Evolutionary conservation across 2,888 invertebrate species (phyloP), one percentile per base, ranked within the genome.

Genomic region (Tromatobia lineatoria): DNA sequence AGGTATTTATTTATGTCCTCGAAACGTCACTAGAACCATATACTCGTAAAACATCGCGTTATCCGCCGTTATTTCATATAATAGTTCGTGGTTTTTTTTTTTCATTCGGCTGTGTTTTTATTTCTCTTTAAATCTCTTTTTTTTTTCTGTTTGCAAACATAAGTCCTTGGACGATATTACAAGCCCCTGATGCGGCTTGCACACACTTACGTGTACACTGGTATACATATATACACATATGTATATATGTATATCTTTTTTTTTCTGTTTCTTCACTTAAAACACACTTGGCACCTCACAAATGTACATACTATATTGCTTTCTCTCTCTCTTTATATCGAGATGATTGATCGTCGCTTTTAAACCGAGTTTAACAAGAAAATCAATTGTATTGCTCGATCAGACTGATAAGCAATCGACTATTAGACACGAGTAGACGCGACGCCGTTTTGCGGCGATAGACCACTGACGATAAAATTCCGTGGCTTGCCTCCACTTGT

Each of bases 141-240:
- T 59, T 54, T 38, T 73, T 61, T 82, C 66, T 82, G 79, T 81
- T 83, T 86, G 84, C 84, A 88, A 87, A 86, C 86, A 85, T 86
- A 85, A 87, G 87, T 87, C 87, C 86, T 84, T 85, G 80, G 80
- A 86, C 83, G 78, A 57, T 85, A 87, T 85, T 85, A 88, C 88
- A 88, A 90, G 88, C 88, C 88, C 84, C 80, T 87, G 80, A 82
- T 88, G 88, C 87, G 89, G 88, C 91, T 91, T 89, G 91, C 89
- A 89, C 91, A 91, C 92, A 92, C 92, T 92, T 92, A 92, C 92
- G 91, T 92, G 91, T 89, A 91, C 92, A 91, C 91, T 90, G 87
- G 89, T 90, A 87, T 88, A 80, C 80, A 82, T 89, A 90, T 89
- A 90, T 90, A 89, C 87, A 87, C 90, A 82, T 88, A 50, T 80